phyloP scores from a whole-genome alignment of 2,888 invertebrate species.

The Pimpla rufipes region DNA sequence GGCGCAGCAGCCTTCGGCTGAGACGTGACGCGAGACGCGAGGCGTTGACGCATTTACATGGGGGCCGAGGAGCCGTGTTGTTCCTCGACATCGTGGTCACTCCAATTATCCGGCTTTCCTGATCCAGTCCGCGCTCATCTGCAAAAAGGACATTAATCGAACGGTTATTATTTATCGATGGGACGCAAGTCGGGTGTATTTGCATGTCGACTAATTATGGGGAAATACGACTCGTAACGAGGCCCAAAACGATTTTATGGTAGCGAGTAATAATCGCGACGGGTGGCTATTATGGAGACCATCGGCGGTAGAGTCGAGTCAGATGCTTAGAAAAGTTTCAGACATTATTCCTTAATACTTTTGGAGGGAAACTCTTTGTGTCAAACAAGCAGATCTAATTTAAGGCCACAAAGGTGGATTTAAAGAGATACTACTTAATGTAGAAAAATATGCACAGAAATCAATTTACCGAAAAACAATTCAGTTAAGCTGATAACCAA shows the following conservation, averaged over 20 bases:
- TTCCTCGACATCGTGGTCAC: constrained; percentile 51
- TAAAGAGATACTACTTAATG: no score
- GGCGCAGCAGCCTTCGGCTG: constrained; percentile 29
- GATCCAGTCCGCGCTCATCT: constrained; percentile 29
- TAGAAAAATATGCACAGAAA: no score
- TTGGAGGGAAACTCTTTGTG: no score
- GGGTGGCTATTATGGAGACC: no score
- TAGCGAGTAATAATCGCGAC: no score
- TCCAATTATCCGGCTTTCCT: constrained; percentile 12
- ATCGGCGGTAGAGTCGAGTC: neutral
- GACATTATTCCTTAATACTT: no score
- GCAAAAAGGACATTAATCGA: constrained; percentile 17
- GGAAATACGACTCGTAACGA: neutral
- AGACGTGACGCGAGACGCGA: neutral
- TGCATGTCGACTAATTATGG: neutral
- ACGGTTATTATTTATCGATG: neutral
- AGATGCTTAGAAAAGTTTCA: no score
- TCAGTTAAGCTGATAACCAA: no score
- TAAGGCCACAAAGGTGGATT: no score
- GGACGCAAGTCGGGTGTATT: neutral
- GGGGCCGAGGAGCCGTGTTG: constrained; percentile 19
- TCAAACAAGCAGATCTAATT: no score
- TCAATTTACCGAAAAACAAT: no score
- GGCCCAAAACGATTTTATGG: no score
- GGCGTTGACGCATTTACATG: neutral